A percentile compares a stretch with the other conserved stretches of the same genome.
These are phyloP conservation scores for Acanthosepion lycidas DNA, from an alignment of 2,888 invertebrate species.

Conservation along the genomic window DNA sequence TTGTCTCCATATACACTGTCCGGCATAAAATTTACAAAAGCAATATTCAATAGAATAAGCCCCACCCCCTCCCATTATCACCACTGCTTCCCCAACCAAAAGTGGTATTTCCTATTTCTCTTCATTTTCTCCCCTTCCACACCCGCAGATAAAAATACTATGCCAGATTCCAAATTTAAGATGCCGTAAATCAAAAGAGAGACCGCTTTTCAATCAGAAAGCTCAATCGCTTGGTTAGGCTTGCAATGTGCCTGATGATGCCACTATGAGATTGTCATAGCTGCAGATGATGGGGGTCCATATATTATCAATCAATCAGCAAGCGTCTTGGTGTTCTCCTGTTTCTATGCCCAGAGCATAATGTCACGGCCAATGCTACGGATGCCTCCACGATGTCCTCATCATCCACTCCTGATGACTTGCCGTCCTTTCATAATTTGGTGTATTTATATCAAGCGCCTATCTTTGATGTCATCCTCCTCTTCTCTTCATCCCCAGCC, in stretches of 20 bases:
- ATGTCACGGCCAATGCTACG: background rate
- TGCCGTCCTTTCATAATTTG: conserved; percentile 33
- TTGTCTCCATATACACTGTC: background rate
- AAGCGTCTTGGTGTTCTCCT: conserved; percentile 20
- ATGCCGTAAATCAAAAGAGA: background rate
- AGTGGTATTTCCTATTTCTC: background rate
- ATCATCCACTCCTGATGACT: conserved; percentile 2
- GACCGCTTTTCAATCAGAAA: conserved; percentile 18
- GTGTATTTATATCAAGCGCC: conserved; percentile 13
- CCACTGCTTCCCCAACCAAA: background rate
- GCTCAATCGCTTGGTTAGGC: conserved; percentile 3
- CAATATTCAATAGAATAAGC: conserved; percentile 42
- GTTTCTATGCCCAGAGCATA: conserved; percentile 14
- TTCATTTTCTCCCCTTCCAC: conserved; percentile 25
- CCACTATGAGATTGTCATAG: background rate
- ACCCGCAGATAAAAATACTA: background rate
- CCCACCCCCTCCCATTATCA: background rate
- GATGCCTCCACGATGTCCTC: conserved; percentile 15
- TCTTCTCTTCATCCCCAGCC: no score
- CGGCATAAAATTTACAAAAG: conserved; percentile 14
- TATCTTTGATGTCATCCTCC: background rate
- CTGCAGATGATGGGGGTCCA: conserved; percentile 33
- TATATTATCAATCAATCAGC: conserved; percentile 33
- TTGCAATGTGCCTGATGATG: conserved; percentile 11
- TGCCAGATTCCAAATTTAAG: conserved; percentile 12